A percentile compares a stretch with the other conserved stretches of the same genome.
These are phyloP conservation scores for Tachina grossa DNA, from an alignment of 2,888 invertebrate species.

Conservation along the genomic window DNA sequence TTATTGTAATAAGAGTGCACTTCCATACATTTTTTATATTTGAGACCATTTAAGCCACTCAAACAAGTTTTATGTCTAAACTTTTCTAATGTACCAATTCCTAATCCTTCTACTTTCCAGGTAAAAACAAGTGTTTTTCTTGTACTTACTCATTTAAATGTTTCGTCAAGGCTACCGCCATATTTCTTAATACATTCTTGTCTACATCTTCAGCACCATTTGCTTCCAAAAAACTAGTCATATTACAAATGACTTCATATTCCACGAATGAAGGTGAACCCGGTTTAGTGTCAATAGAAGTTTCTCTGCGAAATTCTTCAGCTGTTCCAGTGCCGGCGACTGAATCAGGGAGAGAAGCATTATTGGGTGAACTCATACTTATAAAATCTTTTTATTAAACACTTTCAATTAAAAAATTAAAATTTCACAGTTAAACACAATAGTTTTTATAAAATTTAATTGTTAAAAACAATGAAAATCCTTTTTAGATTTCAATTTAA, in stretches of 20 bases:
- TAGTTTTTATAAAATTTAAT: background rate
- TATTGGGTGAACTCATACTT: slow-evolving; percentile 49
- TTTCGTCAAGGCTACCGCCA: slow-evolving; percentile 78
- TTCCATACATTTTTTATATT: too few relatives aligned
- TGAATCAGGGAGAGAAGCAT: background rate
- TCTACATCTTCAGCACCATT: slow-evolving; percentile 78
- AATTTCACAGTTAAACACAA: background rate
- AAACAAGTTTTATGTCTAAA: too few relatives aligned
- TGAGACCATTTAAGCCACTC: too few relatives aligned
- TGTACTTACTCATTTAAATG: slow-evolving; percentile 77
- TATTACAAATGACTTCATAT: slow-evolving; percentile 77
- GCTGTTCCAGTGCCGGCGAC: background rate
- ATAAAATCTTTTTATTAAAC: background rate
- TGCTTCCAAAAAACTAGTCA: slow-evolving; percentile 78
- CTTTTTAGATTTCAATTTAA: background rate
- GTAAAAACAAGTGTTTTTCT: background rate
- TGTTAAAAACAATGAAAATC: background rate
- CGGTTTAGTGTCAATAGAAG: background rate
- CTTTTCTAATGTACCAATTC: too few relatives aligned
- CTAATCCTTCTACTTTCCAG: too few relatives aligned
- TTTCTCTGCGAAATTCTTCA: background rate
- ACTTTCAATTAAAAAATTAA: background rate
- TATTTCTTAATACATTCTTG: slow-evolving; percentile 74
- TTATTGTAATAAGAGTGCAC: too few relatives aligned
- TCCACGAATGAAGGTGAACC: slow-evolving; percentile 64